Base-by-base conservation (phyloP, 2,888 invertebrate genomes). In the Seira sanloemensis region DNA sequence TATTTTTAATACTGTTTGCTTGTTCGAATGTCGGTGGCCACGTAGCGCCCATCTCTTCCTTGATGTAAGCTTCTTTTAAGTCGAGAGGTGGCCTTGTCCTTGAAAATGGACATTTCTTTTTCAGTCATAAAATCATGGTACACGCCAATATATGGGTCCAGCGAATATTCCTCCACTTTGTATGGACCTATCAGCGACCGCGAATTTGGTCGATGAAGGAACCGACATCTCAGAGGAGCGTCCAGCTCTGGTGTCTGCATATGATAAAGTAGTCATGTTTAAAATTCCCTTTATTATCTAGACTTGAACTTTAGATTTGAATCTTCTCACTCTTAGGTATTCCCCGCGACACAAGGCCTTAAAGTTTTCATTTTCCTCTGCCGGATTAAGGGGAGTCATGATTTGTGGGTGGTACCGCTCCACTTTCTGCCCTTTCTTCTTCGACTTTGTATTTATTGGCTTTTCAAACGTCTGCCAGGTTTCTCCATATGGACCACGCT, bases 301-400 rank as follows among this genome's bases (percentile, higher is more conserved):
- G n/a, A n/a, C n/a, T n/a, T n/a, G n/a, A n/a, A n/a, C n/a, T n/a
- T n/a, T n/a, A n/a, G n/a, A n/a, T n/a, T n/a, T n/a, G n/a, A n/a
- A n/a, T 58, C 0, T 62, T 25, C 89, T 86, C 83, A 90, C 90
- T 80, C 89, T 84, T 4, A 90, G 82, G 27, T 86, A 83, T 86
- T 91, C 90, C 73, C 90, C 91, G 19, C 91, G 81, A 75, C 91
- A 91, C 0, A 91, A 86, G 7, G 88, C 89, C 76, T 89, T 89
- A 76, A 90, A 90, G 73, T 90, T 89, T 62, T 89, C 89, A 78
- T 90, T 88, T 69, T 91, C 91, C 50, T 90, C 90, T 24, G 86
- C 75, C 9, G 85, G 81, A 5, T 66, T 85, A 62, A 89, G 71
- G 1, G 86, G 86, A 65, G 67, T 66, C 85, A 87, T 88, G 21